Base-by-base conservation (phyloP, 2,888 invertebrate species). In the Aphidoletes aphidimyza region DNA sequence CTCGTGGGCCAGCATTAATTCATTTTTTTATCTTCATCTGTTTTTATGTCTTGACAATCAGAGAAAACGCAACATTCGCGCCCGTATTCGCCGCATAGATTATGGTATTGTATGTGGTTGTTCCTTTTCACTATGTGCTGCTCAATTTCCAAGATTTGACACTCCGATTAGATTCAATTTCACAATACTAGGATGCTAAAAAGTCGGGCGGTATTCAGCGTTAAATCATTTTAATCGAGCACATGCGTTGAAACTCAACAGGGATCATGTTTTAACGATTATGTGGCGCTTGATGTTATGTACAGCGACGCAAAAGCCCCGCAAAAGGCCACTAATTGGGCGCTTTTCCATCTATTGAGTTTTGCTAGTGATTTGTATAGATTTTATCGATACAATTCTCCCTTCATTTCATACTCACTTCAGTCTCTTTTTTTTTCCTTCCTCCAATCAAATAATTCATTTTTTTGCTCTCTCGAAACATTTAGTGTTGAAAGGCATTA, bases 191-290 rank as follows among this genome's bases (percentile, higher is more conserved):
- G n/a, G n/a, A 69, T 30, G 69, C 14, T 34, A 5, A 69, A 30
- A n/a, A n/a, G n/a, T n/a, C n/a, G 69, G 11, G 26, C 34, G 69
- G 17, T 69, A 17, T 30, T 30, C 69, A 69, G 34, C 69, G 69
- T 69, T 47, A 69, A 69, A 69, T 69, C 69, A 69, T 69, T 69
- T 69, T 69, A 30, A 69, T 69, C 30, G 69, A 69, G 34, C 69
- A 69, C 69, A 69, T 69, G 30, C 69, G 34, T 69, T 14, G 69
- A 69, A n/a, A 69, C 26, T 11, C 69, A 69, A 69, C 69, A n/a
- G 69, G 69, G 69, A 69, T 69, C 30, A 69, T 69, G 34, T 69
- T 22, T 14, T n/a, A 22, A 8, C 54, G 54, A 22, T 54, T 54
- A 54, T 54, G 19, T 26, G 54, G 54, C 26, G 22, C 54, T 54